These are phyloP conservation scores for Eclectus roratus DNA, from an alignment of 2,113 vertebrate genomes.

Conservation along the genomic window DNA sequence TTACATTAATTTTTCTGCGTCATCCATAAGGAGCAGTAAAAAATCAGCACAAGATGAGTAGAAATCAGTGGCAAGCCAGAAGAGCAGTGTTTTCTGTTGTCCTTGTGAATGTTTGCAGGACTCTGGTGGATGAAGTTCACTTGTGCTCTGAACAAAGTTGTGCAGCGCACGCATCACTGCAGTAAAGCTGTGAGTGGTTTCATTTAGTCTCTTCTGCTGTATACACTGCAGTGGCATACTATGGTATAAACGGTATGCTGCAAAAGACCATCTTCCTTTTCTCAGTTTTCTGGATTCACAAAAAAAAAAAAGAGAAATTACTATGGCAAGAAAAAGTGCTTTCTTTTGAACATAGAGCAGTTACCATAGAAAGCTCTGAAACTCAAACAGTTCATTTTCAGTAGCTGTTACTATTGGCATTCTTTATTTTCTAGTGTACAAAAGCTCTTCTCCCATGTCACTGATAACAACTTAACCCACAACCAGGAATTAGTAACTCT, in stretches of 20 bases:
- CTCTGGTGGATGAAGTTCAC: background rate
- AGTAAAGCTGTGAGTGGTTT: background rate
- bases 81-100: background rate
- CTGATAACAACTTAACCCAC: background rate
- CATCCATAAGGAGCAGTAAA: background rate
- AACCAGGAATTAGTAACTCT: background rate
- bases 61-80: background rate
- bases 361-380: background rate
- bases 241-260: background rate
- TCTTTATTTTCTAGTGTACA: background rate
- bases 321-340: background rate
- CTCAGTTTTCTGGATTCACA: background rate
- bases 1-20: background rate
- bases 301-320: background rate
- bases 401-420: background rate
- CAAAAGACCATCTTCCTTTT: background rate
- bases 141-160: background rate
- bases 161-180: fast-evolving
- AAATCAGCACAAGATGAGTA: background rate
- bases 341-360: background rate
- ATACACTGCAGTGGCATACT: background rate
- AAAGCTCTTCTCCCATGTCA: background rate
- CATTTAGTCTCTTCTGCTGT: background rate
- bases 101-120: background rate
- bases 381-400: background rate